phyloP scores from a whole-genome alignment of 2,113 vertebrate species.

The Nannobrachium achirus region DNA sequence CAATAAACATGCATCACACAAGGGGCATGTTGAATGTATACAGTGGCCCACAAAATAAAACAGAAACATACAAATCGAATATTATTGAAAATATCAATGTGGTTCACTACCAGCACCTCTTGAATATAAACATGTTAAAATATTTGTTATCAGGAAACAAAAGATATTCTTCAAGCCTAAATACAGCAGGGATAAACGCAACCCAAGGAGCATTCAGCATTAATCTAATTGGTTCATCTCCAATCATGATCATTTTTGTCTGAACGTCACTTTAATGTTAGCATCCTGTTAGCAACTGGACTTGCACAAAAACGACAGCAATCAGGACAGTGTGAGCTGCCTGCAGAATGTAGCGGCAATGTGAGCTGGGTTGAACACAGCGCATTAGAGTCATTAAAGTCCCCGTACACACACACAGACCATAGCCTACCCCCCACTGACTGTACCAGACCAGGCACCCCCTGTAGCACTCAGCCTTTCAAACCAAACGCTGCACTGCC shows the following conservation, averaged over 20 bases:
- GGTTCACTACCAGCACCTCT: conserved; percentile 35
- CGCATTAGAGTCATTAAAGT: conserved; percentile 66
- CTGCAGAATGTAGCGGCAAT: conserved; percentile 39
- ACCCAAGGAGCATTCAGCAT: conserved; percentile 63
- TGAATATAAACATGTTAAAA: conserved; percentile 30
- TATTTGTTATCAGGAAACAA: conserved; percentile 29
- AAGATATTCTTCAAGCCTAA: conserved; percentile 39
- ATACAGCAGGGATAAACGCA: conserved; percentile 61
- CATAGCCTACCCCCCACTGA: conserved; percentile 45
- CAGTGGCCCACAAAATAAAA: conserved; percentile 41
- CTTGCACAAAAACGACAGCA: conserved; percentile 44
- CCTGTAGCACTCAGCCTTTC: conserved; percentile 58
- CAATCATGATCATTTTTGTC: conserved; percentile 63
- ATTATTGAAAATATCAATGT: conserved; percentile 26
- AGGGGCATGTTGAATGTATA: conserved; percentile 29
- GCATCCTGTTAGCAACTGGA: conserved; percentile 24
- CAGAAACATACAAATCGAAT: conserved; percentile 15
- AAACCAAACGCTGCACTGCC: conserved; percentile 57
- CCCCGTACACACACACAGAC: conserved; percentile 42
- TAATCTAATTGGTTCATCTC: conserved; percentile 60
- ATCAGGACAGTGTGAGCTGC: conserved; percentile 35
- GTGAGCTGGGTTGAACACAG: conserved; percentile 33
- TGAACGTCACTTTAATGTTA: conserved; percentile 52
- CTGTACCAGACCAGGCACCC: conserved; percentile 4
- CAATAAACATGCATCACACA: not conserved